Evolutionary conservation across 2,888 invertebrate species (phyloP).

Genomic region (Acleris laterana): DNA sequence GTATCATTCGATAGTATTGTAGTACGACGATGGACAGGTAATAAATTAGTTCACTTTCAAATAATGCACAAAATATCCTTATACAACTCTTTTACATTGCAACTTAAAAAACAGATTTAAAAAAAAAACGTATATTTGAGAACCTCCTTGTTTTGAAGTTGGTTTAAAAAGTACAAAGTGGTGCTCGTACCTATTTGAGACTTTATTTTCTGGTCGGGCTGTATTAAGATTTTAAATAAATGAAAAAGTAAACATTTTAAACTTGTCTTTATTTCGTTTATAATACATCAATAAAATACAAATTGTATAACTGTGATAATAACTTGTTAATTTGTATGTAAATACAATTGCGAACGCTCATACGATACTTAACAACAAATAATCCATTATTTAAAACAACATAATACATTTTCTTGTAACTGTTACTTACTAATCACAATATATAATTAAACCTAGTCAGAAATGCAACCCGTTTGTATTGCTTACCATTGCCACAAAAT

Average conservation of each 20-base stretch:
- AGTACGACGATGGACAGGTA: no score
- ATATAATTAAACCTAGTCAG: constrained; percentile 4
- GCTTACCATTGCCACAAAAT: neutral
- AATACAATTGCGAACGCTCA: constrained; percentile 18
- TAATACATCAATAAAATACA: constrained; percentile 77
- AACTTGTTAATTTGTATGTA: constrained; percentile 54
- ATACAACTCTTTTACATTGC: no score
- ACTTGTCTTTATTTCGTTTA: constrained; percentile 54
- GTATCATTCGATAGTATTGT: no score
- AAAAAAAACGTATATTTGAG: no score
- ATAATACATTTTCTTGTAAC: constrained; percentile 37
- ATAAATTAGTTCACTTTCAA: no score
- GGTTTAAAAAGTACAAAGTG: no score
- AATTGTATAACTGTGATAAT: constrained; percentile 71
- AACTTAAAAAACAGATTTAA: no score
- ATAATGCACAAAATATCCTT: no score
- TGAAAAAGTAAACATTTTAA: constrained; percentile 47
- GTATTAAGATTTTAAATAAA: constrained; percentile 36
- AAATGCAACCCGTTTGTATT: constrained; percentile 12
- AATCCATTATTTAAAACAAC: constrained; percentile 30
- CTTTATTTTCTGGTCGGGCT: neutral
- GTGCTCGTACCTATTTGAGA: no score
- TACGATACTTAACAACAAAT: constrained; percentile 35
- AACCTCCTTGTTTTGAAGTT: no score
- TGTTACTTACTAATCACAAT: constrained; percentile 18